These are phyloP conservation scores for Apoda limacodes DNA, from an alignment of 2,888 invertebrate genomes.

Conservation along the genomic window DNA sequence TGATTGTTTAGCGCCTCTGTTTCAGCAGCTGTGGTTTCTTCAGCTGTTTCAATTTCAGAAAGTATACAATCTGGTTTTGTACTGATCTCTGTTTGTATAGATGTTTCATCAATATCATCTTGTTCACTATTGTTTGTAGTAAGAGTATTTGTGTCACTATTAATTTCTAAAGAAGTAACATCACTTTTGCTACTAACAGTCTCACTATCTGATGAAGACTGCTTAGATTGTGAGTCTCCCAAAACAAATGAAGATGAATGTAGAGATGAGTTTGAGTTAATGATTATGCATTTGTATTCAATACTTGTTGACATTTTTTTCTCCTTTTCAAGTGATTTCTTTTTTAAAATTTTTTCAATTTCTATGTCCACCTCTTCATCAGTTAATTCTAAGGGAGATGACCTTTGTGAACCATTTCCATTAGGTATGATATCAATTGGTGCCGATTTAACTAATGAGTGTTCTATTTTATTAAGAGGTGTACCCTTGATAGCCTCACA, in stretches of 20 bases:
- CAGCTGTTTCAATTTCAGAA: conserved; percentile 30
- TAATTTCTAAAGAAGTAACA: too few species aligned
- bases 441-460: conserved; percentile 70
- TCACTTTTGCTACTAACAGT: conserved; percentile 28
- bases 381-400: conserved; percentile 70
- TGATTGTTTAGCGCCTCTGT: conserved; percentile 41
- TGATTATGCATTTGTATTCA: conserved; percentile 16
- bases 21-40: conserved; percentile 31
- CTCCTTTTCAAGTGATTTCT: conserved; percentile 61
- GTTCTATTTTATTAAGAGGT: conserved; percentile 52
- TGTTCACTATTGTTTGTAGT: too few species aligned
- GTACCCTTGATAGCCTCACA: conserved; percentile 49
- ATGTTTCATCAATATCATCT: conserved; percentile 27
- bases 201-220: conserved; percentile 33
- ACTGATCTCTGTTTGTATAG: conserved; percentile 29
- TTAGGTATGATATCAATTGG: conserved; percentile 76
- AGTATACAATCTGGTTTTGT: conserved; percentile 30
- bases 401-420: conserved; percentile 59
- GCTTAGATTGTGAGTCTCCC: conserved; percentile 28
- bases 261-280: conserved; percentile 27
- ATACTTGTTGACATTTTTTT: conserved; percentile 41
- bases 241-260: too few species aligned
- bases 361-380: conserved; percentile 78
- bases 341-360: conserved; percentile 73
- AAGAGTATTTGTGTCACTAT: conserved; percentile 25